A percentile compares a stretch with the other conserved stretches of the same genome.
phyloP scores from a whole-genome alignment of 2,113 vertebrate genomes.

The Tachuris rubrigastra region DNA sequence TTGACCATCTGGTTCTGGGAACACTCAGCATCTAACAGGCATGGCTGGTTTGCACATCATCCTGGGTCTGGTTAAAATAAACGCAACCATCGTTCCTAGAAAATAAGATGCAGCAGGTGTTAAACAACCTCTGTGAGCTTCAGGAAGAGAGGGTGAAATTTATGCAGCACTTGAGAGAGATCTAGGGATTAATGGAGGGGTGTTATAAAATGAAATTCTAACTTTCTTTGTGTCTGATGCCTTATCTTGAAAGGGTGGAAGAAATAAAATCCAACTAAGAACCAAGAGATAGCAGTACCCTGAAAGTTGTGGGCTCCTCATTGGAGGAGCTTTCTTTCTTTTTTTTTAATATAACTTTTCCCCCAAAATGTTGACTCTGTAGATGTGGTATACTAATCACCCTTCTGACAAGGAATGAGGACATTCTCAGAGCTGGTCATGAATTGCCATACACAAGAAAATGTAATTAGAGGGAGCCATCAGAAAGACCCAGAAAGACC shows the following conservation, averaged over 20 bases:
- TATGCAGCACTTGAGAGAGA: slow-evolving; percentile 41
- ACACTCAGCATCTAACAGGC: slow-evolving; percentile 16
- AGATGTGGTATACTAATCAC: not conserved
- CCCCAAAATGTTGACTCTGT: not conserved
- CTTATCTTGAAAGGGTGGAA: not conserved
- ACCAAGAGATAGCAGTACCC: not conserved
- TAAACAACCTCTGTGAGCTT: not conserved
- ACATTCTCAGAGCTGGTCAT: not conserved
- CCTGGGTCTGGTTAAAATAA: slow-evolving; percentile 51
- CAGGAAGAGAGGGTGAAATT: slow-evolving; percentile 1
- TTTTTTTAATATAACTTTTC: not conserved
- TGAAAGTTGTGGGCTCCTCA: not conserved
- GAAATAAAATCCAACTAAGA: not conserved
- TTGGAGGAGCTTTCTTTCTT: not conserved
- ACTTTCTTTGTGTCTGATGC: not conserved
- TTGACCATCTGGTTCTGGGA: slow-evolving; percentile 56
- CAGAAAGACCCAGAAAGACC: slow-evolving; percentile 42
- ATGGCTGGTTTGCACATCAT: slow-evolving; percentile 49
- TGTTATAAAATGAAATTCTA: slow-evolving; percentile 13
- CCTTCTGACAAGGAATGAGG: not conserved
- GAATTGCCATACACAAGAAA: slow-evolving; percentile 29
- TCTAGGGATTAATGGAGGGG: not conserved
- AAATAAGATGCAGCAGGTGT: slow-evolving; percentile 60
- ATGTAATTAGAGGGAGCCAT: slow-evolving; percentile 21
- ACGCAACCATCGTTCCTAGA: not conserved